Evolutionary conservation across 2,113 vertebrate genomes (phyloP).

Genomic region (Pimephales promelas): DNA sequence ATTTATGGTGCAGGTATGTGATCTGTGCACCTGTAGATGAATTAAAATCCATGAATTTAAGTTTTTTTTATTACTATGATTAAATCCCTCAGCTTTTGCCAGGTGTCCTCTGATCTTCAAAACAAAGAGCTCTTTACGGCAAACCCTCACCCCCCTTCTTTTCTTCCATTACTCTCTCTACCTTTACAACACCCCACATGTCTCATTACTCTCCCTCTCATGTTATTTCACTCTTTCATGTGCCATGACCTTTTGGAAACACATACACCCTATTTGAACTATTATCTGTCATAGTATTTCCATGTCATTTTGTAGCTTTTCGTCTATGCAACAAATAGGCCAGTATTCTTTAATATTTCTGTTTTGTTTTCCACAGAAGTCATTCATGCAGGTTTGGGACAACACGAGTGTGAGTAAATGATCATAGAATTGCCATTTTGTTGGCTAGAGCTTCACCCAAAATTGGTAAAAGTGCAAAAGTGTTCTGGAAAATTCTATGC

Average conservation of each 20-base stretch:
- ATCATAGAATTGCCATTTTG: background rate
- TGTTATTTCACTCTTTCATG: background rate
- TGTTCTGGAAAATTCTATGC: background rate
- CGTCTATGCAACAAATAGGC: background rate
- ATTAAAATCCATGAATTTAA: background rate
- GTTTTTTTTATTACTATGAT: background rate
- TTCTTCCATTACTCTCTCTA: constrained; percentile 15
- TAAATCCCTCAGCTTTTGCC: constrained; percentile 11
- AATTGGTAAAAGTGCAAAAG: too few relatives aligned
- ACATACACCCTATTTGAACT: background rate
- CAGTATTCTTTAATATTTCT: background rate
- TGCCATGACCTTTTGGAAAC: background rate
- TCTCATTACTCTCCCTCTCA: background rate
- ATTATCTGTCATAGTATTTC: background rate
- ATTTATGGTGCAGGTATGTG: background rate
- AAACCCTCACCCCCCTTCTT: background rate
- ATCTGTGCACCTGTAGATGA: background rate
- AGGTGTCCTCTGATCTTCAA: constrained; percentile 36
- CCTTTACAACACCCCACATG: constrained; percentile 29
- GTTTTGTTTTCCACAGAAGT: background rate
- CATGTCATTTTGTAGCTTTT: background rate
- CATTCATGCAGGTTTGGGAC: background rate
- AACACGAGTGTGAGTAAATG: background rate
- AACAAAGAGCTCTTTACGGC: constrained; percentile 25
- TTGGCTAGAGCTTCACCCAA: background rate